Conservation (phyloP, 2,888 invertebrate species). For the Eupsilia transversa region DNA sequence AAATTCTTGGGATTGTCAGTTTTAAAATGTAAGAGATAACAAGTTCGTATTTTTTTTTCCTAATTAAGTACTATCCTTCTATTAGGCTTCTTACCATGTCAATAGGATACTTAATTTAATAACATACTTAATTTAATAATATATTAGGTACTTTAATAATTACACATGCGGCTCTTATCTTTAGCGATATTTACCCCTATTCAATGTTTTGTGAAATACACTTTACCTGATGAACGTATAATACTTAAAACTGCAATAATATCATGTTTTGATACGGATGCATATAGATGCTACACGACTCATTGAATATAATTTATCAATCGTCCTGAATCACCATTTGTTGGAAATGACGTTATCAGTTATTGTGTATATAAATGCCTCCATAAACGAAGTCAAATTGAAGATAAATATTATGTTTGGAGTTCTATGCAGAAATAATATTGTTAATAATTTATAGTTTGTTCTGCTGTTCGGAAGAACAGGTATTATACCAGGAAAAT, state of each 20-base stretch:
- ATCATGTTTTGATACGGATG: constrained; percentile 23
- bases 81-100: neutral
- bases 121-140: neutral
- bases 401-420: constrained; percentile 29
- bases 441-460: neutral
- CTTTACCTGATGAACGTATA: neutral
- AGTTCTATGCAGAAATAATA: constrained; percentile 5
- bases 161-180: constrained; percentile 4
- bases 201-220: neutral
- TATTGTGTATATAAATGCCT: constrained; percentile 2
- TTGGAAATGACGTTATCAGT: constrained; percentile 45
- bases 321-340: constrained; percentile 45
- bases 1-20: constrained; percentile 20
- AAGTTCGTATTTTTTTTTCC: neutral
- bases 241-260: neutral
- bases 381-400: constrained; percentile 23
- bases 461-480: neutral
- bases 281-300: constrained; percentile 11
- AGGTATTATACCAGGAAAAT: constrained; percentile 22
- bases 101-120: neutral
- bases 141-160: neutral
- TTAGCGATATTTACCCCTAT: neutral
- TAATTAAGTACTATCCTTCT: neutral
- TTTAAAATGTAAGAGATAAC: neutral
- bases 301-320: constrained; percentile 41